Evolutionary conservation across 2,797 vertebrate species (phyloP), one percentile per base, ranked within the genome.

Genomic region (Halcyon badia): DNA sequence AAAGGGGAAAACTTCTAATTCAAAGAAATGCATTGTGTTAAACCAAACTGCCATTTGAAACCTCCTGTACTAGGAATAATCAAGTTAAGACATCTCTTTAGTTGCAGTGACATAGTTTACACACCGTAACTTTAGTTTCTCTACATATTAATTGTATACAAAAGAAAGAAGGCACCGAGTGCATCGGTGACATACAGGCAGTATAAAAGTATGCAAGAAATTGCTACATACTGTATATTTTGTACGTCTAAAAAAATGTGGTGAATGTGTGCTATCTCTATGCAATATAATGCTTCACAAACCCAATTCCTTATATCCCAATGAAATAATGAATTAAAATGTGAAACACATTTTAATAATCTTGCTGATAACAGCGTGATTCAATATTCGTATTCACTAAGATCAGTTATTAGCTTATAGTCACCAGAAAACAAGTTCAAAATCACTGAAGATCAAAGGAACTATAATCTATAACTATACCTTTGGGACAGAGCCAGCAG

Each of bases 91-190:
- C 97, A 97, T 96, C 97, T 98, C 97, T 98, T 97, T 98, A 97
- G 98, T 51, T 97, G 92, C 96, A 97, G 96, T 87, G 94, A 97
- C 96, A 97, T 95, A 92, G 96, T 95, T 98, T 96, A 98, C 97
- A 98, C 79, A 96, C 65, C 25, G 52, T 86, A 90, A 97, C 89
- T 97, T 94, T 94, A 97, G 95, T 93, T 98, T 98, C 97, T 98
- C 97, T 87, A 96, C 15, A 39, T 97, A 97, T 94, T 97, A 95
- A 87, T 95, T 95, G 98, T 96, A 96, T 98, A 98, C 87, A 98
- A 98, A 98, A 98, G 96, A 95, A 98, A 97, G 98, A 99, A 99
- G 98, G 98, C 99, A 99, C 98, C 98, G 92, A 98, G 97, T 98
- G 97, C 98, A 91, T 97, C 97, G 94, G 98, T 97, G 98, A 89